These are phyloP conservation scores for Ptilonorhynchus violaceus DNA, from an alignment of 2,113 vertebrate genomes.

Conservation along the genomic window DNA sequence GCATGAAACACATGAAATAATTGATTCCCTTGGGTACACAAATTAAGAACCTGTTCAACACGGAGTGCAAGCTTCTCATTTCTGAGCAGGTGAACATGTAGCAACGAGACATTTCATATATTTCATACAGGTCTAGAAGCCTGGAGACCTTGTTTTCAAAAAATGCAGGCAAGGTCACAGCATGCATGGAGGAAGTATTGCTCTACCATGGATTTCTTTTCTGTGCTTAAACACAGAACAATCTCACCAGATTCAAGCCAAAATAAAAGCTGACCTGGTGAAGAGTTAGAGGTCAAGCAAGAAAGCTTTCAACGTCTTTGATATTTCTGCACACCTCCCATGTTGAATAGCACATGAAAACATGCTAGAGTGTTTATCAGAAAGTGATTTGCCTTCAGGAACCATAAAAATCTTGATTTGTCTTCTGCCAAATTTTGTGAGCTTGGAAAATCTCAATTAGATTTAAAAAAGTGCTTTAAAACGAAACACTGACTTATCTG, in stretches of 20 bases:
- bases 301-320: not conserved
- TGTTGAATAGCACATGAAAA: not conserved
- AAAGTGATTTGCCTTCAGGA: not conserved
- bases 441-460: not conserved
- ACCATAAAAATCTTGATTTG: not conserved
- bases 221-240: not conserved
- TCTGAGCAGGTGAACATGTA: not conserved
- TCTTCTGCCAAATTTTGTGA: not conserved
- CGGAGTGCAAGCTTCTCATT: not conserved
- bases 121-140: not conserved
- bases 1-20: not conserved
- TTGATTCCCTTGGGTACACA: not conserved
- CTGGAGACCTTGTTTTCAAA: not conserved
- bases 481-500: not conserved
- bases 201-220: not conserved
- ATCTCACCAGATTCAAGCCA: not conserved
- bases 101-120: not conserved
- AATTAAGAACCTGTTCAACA: not conserved
- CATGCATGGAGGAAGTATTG: not conserved
- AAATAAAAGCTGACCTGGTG: not conserved
- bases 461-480: not conserved
- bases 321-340: not conserved
- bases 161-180: not conserved
- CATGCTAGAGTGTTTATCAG: not conserved
- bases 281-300: not conserved